These are phyloP conservation scores for Dicrurus megarhynchus DNA, from an alignment of 2,113 vertebrate species.

Conservation along the genomic window DNA sequence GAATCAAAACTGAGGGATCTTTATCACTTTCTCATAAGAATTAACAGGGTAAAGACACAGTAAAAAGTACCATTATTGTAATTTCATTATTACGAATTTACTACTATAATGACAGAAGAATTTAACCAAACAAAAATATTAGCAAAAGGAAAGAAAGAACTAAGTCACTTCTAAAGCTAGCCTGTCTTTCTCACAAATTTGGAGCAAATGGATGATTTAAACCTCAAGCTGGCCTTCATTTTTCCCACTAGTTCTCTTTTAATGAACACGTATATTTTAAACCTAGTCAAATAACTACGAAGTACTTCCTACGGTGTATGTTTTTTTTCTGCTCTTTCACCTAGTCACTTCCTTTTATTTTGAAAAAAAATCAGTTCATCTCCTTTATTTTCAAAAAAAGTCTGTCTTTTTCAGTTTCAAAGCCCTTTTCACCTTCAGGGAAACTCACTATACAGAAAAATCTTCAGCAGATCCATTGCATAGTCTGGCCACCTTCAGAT, in stretches of 20 bases:
- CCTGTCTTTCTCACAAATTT: not conserved
- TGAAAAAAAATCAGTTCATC: not conserved
- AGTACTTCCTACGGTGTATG: not conserved
- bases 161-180: not conserved
- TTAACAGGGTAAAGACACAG: not conserved
- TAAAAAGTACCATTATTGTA: not conserved
- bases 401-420: not conserved
- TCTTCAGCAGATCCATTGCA: not conserved
- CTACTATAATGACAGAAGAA: not conserved
- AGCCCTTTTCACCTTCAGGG: not conserved
- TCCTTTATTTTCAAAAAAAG: not conserved
- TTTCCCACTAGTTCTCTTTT: not conserved
- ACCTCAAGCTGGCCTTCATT: not conserved
- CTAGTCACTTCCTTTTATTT: not conserved
- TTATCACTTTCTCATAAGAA: not conserved
- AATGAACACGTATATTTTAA: not conserved
- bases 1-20: not conserved
- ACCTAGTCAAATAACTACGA: not conserved
- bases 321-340: not conserved
- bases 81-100: not conserved
- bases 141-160: not conserved
- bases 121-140: not conserved
- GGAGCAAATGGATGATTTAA: not conserved
- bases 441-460: not conserved
- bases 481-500: not conserved